These are phyloP conservation scores for Azorinus chamasolen DNA, from an alignment of 2,888 invertebrate genomes.

Conservation along the genomic window DNA sequence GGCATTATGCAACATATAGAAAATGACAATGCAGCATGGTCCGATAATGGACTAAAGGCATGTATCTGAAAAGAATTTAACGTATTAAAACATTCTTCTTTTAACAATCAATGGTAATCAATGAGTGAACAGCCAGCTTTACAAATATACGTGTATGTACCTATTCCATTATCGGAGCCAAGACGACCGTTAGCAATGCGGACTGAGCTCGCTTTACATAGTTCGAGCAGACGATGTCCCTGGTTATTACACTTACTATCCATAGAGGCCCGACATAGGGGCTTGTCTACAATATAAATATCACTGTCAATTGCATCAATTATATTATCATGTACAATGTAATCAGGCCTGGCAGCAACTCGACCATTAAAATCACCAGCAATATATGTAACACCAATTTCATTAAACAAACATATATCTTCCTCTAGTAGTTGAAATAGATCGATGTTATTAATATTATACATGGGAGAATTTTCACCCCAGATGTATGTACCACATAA, in stretches of 20 bases:
- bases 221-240: background rate
- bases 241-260: background rate
- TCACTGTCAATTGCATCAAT: background rate
- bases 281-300: background rate
- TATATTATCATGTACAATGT: background rate
- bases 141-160: constrained; percentile 2
- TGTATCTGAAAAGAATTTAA: background rate
- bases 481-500: constrained; percentile 15
- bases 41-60: constrained; percentile 3
- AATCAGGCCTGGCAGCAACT: constrained; percentile 6
- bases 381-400: constrained; percentile 25
- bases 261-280: background rate
- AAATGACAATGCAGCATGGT: constrained; percentile 7
- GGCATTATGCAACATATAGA: background rate
- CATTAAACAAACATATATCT: constrained; percentile 21
- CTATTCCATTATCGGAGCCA: background rate
- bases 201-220: background rate
- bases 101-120: constrained; percentile 5
- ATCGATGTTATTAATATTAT: constrained; percentile 29
- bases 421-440: constrained; percentile 31
- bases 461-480: constrained; percentile 24
- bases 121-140: background rate
- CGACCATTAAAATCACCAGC: constrained; percentile 41
- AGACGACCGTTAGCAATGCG: constrained; percentile 11
- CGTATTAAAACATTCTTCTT: background rate